These are phyloP conservation scores for Oncorhynchus kisutch DNA, from an alignment of 2,113 vertebrate species.

Conservation along the genomic window DNA sequence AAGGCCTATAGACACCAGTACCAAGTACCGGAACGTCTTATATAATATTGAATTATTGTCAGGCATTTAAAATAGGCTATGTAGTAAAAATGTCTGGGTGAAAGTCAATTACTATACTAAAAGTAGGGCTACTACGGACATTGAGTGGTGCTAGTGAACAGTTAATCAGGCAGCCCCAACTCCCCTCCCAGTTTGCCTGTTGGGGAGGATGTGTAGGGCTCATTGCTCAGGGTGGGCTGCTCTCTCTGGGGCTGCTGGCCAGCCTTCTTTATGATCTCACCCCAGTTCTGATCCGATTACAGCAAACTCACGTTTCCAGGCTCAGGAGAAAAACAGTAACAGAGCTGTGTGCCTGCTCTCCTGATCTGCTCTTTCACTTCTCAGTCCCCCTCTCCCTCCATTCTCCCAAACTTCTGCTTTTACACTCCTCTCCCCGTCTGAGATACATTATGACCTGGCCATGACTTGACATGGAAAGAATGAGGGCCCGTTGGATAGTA, in stretches of 20 bases:
- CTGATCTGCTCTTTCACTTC: background rate
- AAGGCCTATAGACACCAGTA: background rate
- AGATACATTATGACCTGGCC: conserved; percentile 34
- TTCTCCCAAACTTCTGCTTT: background rate
- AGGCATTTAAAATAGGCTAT: background rate
- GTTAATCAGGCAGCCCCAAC: background rate
- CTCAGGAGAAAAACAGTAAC: conserved; percentile 40
- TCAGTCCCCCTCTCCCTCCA: background rate
- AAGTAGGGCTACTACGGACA: background rate
- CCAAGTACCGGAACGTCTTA: too few relatives aligned
- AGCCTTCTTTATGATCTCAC: conserved; percentile 67
- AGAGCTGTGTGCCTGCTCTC: background rate
- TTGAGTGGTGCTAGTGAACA: background rate
- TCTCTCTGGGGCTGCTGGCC: conserved; percentile 52
- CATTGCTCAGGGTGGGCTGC: conserved; percentile 52
- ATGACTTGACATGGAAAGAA: conserved; percentile 65
- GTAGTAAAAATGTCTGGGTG: background rate
- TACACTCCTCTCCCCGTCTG: background rate
- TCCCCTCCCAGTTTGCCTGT: background rate
- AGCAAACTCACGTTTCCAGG: conserved; percentile 61
- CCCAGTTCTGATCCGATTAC: conserved; percentile 67
- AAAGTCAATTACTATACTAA: background rate
- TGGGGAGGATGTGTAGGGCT: background rate
- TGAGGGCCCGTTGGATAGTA: conserved; percentile 26
- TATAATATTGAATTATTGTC: too few relatives aligned